These are phyloP conservation scores for Dorcus hopei DNA, from an alignment of 2,888 invertebrate genomes.

Conservation along the genomic window DNA sequence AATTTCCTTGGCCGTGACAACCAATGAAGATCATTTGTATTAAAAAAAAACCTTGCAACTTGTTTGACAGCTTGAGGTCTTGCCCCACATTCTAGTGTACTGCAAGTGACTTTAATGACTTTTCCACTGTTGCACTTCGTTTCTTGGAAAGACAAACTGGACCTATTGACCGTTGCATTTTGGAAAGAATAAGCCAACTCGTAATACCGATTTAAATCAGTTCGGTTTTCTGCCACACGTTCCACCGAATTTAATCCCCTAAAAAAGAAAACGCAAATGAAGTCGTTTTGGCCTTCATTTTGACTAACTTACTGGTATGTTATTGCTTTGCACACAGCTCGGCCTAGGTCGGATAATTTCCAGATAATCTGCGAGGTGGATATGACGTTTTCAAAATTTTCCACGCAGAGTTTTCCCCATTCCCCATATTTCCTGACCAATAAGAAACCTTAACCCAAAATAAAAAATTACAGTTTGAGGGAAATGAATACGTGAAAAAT, in stretches of 20 bases:
- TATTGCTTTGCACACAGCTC: conserved; percentile 72
- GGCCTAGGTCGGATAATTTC: conserved; percentile 67
- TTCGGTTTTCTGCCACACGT: conserved; percentile 12
- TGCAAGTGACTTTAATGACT: conserved; percentile 66
- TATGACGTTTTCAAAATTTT: conserved; percentile 61
- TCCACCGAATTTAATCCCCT: conserved; percentile 17
- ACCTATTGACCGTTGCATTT: conserved; percentile 52
- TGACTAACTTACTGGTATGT: conserved; percentile 64
- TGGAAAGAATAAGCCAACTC: conserved; percentile 58
- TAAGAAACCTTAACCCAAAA: conserved; percentile 56
- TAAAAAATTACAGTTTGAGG: not conserved
- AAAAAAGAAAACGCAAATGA: not conserved
- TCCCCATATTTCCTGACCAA: conserved; percentile 71
- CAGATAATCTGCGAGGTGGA: conserved; percentile 58
- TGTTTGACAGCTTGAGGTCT: conserved; percentile 63
- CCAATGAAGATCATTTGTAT: not conserved
- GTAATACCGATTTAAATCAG: conserved; percentile 49
- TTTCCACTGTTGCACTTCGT: conserved; percentile 61
- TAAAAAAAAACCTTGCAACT: conserved; percentile 61
- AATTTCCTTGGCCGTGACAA: not conserved
- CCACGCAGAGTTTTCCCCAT: conserved; percentile 76
- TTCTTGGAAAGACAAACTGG: conserved; percentile 64
- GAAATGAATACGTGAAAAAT: not conserved
- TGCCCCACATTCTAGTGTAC: conserved; percentile 67
- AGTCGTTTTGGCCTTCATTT: not conserved